Base-by-base conservation (phyloP, 1,140 invertebrate species). In the Radopholus similis region DNA sequence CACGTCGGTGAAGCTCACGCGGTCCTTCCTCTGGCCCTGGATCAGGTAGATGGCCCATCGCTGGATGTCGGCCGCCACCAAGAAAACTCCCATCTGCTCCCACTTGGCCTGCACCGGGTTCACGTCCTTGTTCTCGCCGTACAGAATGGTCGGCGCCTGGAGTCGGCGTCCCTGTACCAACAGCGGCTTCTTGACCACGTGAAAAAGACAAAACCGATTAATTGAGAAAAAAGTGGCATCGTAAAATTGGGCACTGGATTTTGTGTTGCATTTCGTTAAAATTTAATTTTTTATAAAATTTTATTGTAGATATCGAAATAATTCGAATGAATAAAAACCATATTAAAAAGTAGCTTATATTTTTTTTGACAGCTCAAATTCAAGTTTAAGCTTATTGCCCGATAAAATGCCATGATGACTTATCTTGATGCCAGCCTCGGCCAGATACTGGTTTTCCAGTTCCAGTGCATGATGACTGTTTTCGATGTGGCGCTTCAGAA, bases 21-120 rank as follows among this genome's bases (percentile, higher is more conserved):
- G 37, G 28, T n/a, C 54, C 21, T 30, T 21, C 63, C 37, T 21
- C 64, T 26, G 42, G 59, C n/a, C n/a, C n/a, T n/a, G n/a, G n/a
- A 51, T 63, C 44, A 69, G 30, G 26, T 62, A 68, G n/a, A 68
- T 62, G 21, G 66, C 66, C 66, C 66, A 68, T n/a, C 28, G 32
- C 21, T 68, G 32, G 35, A 34, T 37, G 5, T 38, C 34, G n/a
- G 64, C 66, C 9, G 66, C 58, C n/a, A 38, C 2, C 38, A 68
- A 68, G 18, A 68, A 68, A 32, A 37, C 4, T 18, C 64, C 58
- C 28, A 42, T 54, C 35, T 65, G 30, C 18, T 64, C 51, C 66
- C 66, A 68, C 38, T 68, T 68, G 13, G 42, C 66, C 4, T 37
- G 28, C 4, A 55, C 62, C 18, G 18, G 42, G 30, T 66, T 68